These are phyloP conservation scores for Chironomus tentans DNA, from an alignment of 2,888 invertebrate genomes.

Conservation along the genomic window DNA sequence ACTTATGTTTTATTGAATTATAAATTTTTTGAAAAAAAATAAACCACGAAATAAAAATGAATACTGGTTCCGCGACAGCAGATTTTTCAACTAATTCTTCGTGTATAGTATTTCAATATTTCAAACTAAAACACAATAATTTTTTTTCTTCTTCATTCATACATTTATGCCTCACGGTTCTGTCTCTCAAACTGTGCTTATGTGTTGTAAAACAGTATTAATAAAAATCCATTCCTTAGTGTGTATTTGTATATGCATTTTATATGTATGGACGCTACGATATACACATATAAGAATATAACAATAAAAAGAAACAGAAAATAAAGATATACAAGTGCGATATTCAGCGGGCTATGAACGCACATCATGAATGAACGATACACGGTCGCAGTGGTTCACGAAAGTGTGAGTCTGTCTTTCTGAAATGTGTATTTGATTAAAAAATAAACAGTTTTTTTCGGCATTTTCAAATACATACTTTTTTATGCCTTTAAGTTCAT, in stretches of 20 bases:
- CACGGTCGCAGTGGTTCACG: no score
- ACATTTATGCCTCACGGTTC: no score
- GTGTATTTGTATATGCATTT: neutral
- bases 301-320: neutral
- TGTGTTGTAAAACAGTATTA: no score
- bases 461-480: neutral
- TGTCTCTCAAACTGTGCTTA: no score
- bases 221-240: neutral
- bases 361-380: no score
- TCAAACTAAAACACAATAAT: slow-evolving; percentile 11
- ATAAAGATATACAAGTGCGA: neutral
- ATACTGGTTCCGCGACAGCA: slow-evolving; percentile 24
- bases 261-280: neutral
- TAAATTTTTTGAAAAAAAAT: neutral
- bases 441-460: neutral
- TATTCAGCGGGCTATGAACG: neutral
- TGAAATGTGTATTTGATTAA: neutral
- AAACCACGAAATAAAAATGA: slow-evolving; percentile 14
- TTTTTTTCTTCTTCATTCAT: neutral
- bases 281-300: neutral
- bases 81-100: slow-evolving; percentile 24
- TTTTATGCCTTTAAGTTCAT: no score
- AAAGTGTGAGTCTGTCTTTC: neutral
- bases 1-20: no score
- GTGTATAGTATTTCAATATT: slow-evolving; percentile 21